Percentiles rank a stretch among this genome's conserved stretches.
These are phyloP conservation scores for Polydrusus tereticollis DNA, from an alignment of 2,888 invertebrate species.

Conservation along the genomic window DNA sequence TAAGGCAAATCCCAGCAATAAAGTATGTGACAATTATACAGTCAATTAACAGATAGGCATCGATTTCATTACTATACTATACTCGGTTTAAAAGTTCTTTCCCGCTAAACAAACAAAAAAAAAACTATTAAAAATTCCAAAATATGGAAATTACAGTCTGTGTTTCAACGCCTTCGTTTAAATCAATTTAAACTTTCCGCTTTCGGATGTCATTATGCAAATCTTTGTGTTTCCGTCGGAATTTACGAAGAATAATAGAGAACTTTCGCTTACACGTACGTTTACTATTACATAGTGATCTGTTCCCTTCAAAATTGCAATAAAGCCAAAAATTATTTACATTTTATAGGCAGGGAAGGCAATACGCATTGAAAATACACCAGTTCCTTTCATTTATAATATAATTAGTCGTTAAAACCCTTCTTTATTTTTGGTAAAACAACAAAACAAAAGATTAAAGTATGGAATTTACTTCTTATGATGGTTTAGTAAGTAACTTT, in stretches of 20 bases:
- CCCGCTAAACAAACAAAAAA: background rate
- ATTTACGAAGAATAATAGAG: slow-evolving; percentile 5
- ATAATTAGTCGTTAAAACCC: no score
- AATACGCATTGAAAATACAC: no score
- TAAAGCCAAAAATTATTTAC: no score
- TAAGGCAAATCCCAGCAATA: background rate
- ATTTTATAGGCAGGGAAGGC: no score
- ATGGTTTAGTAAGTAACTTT: no score
- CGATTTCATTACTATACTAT: background rate
- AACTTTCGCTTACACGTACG: background rate
- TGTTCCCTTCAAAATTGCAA: no score
- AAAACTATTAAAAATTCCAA: slow-evolving; percentile 12
- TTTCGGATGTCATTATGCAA: slow-evolving; percentile 18
- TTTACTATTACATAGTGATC: no score
- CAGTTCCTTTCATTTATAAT: no score
- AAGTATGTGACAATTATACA: background rate
- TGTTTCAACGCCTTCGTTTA: slow-evolving; percentile 16
- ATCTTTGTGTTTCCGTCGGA: background rate
- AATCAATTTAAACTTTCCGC: slow-evolving; percentile 17
- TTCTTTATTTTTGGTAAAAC: no score
- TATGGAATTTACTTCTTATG: no score
- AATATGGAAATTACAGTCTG: slow-evolving; percentile 19
- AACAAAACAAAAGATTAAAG: no score
- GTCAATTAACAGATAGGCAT: background rate
- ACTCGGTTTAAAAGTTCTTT: background rate